Evolutionary conservation across 2,888 invertebrate species (phyloP), one percentile per base, ranked within the genome.

Genomic region (Lasioglossum malachurum): DNA sequence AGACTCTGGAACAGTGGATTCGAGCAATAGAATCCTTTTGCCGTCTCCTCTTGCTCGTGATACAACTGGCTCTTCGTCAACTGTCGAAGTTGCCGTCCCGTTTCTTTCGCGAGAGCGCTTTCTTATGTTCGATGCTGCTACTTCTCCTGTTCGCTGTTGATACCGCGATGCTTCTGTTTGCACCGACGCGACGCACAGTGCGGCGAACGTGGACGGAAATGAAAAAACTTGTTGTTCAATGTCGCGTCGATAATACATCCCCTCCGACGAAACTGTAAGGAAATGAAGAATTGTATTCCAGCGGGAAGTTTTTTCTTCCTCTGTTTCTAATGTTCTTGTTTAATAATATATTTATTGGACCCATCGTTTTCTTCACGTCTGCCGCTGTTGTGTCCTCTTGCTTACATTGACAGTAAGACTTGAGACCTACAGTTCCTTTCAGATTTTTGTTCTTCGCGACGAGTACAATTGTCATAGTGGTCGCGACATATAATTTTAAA

Each of bases 1-100:
- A 77, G 71, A 73, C 73, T 35, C 85, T 73, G 69, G 80, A 44
- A 84, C 76, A 74, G 78, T 86, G 82, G 84, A 86, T 90, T 76
- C 84, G 57, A 19, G 79, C 84, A 78, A 83, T 84, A 77, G 81
- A 83, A 88, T 82, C 79, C 84, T 78, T 88, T 77, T 44, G n/a
- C 44, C 38, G 57, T 78, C 80, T 77, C 73, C 31, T 80, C 53
- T 60, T 35, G 38, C 31, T 41, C 78, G 73, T 74, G 75, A 78
- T 64, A 35, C 82, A 23, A 19, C 27, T 38, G 69, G 4, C 35
- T 78, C 69, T 79, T 35, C 83, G 80, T 79, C 80, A 75, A 83
- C 57, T 44, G 78, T 75, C 82, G 60, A 75, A 78, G 19, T 75
- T 27, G n/a, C 60, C 41, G 49, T 31, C 31, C 16, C 44, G 69